Conservation (phyloP, 1,140 invertebrate species). For the Maconellicoccus hirsutus region DNA sequence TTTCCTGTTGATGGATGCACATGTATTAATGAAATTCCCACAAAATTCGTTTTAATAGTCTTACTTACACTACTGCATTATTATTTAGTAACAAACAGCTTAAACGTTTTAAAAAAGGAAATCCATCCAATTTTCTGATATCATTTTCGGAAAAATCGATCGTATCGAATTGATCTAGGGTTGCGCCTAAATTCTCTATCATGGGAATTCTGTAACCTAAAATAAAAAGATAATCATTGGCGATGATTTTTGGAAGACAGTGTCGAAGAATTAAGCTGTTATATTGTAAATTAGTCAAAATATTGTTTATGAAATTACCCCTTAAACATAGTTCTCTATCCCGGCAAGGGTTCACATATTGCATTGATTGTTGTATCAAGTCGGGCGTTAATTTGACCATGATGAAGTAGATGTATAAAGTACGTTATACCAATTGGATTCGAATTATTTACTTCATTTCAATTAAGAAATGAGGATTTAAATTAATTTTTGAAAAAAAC, state of each 20-base stretch:
- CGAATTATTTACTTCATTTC: background rate
- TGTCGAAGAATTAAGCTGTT: no score
- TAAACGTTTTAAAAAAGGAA: conserved; percentile 81
- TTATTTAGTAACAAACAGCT: conserved; percentile 90
- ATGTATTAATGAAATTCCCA: no score
- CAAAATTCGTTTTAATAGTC: no score
- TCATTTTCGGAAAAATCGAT: conserved; percentile 99
- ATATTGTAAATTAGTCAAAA: no score
- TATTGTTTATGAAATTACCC: conserved; percentile 49
- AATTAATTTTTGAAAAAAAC: background rate
- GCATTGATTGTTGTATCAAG: conserved; percentile 76
- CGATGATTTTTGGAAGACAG: no score
- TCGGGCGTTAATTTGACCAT: conserved; percentile 94
- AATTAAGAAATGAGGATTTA: background rate
- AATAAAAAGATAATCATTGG: no score
- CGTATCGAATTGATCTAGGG: conserved; percentile 96
- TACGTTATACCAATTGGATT: background rate
- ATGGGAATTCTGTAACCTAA: conserved; percentile 94
- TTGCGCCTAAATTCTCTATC: conserved; percentile 96
- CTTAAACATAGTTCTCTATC: conserved; percentile 92
- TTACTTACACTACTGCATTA: conserved; percentile 88
- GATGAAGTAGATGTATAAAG: background rate
- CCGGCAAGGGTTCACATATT: conserved; percentile 85
- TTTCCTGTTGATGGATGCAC: no score
- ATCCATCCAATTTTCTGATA: conserved; percentile 92